A percentile compares a stretch with the other conserved stretches of the same genome.
phyloP scores from a whole-genome alignment of 2,113 vertebrate species.

The cattle (Bos taurus) region DNA sequence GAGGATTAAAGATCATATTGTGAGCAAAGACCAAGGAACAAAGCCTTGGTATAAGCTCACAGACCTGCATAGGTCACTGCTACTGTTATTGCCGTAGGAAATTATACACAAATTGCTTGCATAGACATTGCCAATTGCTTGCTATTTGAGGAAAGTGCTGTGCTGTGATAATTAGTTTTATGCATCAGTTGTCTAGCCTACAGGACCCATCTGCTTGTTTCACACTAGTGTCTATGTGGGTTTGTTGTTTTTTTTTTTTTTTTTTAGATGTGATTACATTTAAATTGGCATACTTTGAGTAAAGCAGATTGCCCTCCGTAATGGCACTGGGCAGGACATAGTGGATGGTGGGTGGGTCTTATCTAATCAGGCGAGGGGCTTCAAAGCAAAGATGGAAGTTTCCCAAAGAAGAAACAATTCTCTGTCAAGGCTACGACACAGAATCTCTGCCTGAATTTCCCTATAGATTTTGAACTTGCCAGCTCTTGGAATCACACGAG shows the following conservation, averaged over 20 bases:
- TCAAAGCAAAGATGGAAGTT: not conserved
- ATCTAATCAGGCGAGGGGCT: not conserved
- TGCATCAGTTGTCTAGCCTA: too few species aligned
- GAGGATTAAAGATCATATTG: not conserved
- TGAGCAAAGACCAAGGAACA: not conserved
- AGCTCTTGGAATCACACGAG: not conserved
- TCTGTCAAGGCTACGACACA: not conserved
- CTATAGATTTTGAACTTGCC: not conserved
- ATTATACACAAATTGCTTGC: too few species aligned
- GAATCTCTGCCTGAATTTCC: not conserved
- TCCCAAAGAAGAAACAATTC: not conserved
- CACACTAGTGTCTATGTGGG: too few species aligned
- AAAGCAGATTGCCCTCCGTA: not conserved
- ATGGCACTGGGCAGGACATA: not conserved
- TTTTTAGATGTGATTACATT: not conserved
- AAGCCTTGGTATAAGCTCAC: not conserved
- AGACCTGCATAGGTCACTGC: not conserved
- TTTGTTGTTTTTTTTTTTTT: not conserved
- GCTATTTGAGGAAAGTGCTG: too few species aligned
- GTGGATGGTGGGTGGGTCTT: not conserved
- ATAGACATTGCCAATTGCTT: not conserved
- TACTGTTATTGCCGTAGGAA: fast-evolving
- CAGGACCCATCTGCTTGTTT: not conserved
- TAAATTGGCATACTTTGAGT: not conserved
- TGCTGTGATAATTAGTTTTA: not conserved